Evolutionary conservation across 1,140 invertebrate species (phyloP).

Genomic region (Zaprionus nigranus): DNA sequence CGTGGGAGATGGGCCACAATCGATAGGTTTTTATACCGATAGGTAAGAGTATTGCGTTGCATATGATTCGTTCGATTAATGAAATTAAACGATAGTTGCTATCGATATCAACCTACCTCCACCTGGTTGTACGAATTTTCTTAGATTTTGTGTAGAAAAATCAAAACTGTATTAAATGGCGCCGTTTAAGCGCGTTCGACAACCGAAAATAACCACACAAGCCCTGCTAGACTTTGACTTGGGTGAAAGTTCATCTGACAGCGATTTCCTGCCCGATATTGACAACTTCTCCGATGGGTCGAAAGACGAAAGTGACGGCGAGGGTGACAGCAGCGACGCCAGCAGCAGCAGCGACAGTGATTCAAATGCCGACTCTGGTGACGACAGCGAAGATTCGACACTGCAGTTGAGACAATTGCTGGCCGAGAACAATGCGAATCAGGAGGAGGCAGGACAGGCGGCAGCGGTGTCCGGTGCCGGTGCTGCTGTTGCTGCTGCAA

Average conservation of each 20-base stretch:
- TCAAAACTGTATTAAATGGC: conserved; percentile 58
- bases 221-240: conserved; percentile 87
- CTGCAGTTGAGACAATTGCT: conserved; percentile 77
- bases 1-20: not conserved
- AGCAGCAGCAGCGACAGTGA: conserved; percentile 81
- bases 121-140: conserved; percentile 23
- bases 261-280: conserved; percentile 95
- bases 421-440: conserved; percentile 44
- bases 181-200: conserved; percentile 72
- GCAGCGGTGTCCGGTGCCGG: not conserved
- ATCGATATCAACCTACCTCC: conserved; percentile 20
- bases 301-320: conserved; percentile 85
- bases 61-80: not conserved
- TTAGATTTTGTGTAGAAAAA: conserved; percentile 25
- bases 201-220: conserved; percentile 80
- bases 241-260: conserved; percentile 97
- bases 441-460: not conserved
- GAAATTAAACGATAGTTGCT: not conserved
- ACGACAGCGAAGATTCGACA: conserved; percentile 67
- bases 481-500: not conserved
- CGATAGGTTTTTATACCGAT: not conserved
- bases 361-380: conserved; percentile 81
- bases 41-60: not conserved
- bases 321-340: conserved; percentile 81
- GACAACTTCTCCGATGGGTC: conserved; percentile 89